Conservation (phyloP, 1,140 invertebrate genomes). For the Zophobas morio region DNA sequence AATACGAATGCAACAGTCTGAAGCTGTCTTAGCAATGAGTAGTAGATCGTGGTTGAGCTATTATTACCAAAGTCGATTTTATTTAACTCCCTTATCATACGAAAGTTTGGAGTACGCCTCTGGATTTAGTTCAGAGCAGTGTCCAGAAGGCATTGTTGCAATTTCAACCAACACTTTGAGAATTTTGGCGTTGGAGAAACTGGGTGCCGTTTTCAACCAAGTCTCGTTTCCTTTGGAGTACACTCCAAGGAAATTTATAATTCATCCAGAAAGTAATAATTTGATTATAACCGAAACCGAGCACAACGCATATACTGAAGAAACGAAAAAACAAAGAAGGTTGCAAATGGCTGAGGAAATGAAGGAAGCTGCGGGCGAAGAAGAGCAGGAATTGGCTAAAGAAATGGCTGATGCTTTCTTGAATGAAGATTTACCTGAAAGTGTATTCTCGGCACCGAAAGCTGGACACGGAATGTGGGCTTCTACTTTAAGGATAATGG, state of each 20-base stretch:
- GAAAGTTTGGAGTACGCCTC: slow-evolving; percentile 98
- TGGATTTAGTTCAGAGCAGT: slow-evolving; percentile 98
- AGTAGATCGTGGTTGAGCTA: slow-evolving; percentile 99
- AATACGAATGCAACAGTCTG: slow-evolving; percentile 94
- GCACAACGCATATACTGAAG: slow-evolving; percentile 98
- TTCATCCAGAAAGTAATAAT: slow-evolving; percentile 94
- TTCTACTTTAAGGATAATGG: slow-evolving; percentile 92
- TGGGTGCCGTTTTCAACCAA: slow-evolving; percentile 99
- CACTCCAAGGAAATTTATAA: slow-evolving; percentile 95
- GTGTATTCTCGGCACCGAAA: slow-evolving; percentile 95
- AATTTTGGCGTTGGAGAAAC: slow-evolving; percentile 97
- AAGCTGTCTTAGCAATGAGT: slow-evolving; percentile 98
- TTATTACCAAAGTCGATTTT: slow-evolving; percentile 97
- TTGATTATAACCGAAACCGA: slow-evolving; percentile 96
- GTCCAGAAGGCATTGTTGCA: slow-evolving; percentile 98
- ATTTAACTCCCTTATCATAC: slow-evolving; percentile 96
- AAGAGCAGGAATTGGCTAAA: slow-evolving; percentile 94
- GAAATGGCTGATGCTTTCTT: slow-evolving; percentile 98
- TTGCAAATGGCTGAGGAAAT: slow-evolving; percentile 92
- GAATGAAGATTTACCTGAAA: slow-evolving; percentile 94
- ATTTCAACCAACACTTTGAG: slow-evolving; percentile 98
- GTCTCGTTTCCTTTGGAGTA: slow-evolving; percentile 90
- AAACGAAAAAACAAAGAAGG: slow-evolving; percentile 94
- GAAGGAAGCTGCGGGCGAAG: slow-evolving; percentile 95
- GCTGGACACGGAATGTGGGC: slow-evolving; percentile 98